A percentile compares a stretch with the other conserved stretches of the same genome.
These are phyloP conservation scores for Diarsia rubi DNA, from an alignment of 2,888 invertebrate species.

Conservation along the genomic window DNA sequence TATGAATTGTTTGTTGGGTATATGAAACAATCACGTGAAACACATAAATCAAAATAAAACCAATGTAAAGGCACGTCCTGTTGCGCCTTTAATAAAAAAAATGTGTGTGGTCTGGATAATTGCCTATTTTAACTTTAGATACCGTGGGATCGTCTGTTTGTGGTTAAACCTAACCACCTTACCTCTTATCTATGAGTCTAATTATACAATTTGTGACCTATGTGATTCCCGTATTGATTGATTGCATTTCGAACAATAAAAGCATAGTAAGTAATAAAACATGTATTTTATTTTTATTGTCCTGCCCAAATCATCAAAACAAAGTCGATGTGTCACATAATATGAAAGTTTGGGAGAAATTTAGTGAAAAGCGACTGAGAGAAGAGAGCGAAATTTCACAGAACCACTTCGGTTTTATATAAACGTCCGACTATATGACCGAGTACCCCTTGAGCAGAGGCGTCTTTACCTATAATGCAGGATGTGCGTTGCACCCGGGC, in stretches of 20 bases:
- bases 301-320: not conserved
- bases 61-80: too few species aligned
- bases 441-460: too few species aligned
- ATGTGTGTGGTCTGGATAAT: not conserved
- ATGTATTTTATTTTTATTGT: constrained; percentile 7
- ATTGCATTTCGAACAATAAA: not conserved
- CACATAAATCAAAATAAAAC: too few species aligned
- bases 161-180: not conserved
- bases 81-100: not conserved
- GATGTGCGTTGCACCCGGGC: too few species aligned
- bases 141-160: not conserved
- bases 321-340: too few species aligned
- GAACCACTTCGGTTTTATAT: too few species aligned
- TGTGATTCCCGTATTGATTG: not conserved
- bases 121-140: not conserved
- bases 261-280: not conserved
- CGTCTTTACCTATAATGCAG: too few species aligned
- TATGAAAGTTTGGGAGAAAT: too few species aligned
- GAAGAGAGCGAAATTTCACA: too few species aligned
- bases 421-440: too few species aligned
- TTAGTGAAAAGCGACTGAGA: too few species aligned
- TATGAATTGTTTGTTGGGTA: constrained; percentile 18
- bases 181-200: not conserved
- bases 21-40: too few species aligned
- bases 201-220: not conserved